Evolutionary conservation across 2,888 invertebrate genomes (phyloP).

Genomic region (Caenorhabditis auriculariae): DNA sequence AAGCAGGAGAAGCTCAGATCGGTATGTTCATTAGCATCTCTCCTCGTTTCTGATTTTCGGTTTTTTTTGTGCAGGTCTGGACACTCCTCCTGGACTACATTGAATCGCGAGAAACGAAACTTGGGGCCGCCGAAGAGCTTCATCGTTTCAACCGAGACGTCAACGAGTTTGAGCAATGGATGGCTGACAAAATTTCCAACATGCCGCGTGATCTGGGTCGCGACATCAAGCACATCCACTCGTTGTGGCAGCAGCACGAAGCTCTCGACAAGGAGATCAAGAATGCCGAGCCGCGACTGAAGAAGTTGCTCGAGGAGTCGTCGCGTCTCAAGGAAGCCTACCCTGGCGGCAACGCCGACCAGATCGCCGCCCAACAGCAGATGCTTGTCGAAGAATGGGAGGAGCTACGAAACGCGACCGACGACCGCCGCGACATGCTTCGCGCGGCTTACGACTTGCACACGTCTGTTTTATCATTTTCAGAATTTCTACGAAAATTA

Average conservation of each 20-base stretch:
- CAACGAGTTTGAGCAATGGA: slow-evolving; percentile 54
- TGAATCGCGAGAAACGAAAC: slow-evolving; percentile 80
- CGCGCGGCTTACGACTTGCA: slow-evolving; percentile 86
- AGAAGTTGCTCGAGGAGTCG: slow-evolving; percentile 88
- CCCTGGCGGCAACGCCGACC: slow-evolving; percentile 77
- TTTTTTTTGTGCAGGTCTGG: slow-evolving; percentile 70
- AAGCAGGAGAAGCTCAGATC: slow-evolving; percentile 63
- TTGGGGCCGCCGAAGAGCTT: slow-evolving; percentile 92
- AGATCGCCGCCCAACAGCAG: slow-evolving; percentile 83
- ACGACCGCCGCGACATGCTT: slow-evolving; percentile 78
- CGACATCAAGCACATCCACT: slow-evolving; percentile 79
- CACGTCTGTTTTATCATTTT: slow-evolving; percentile 66
- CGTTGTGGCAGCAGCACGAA: slow-evolving; percentile 83
- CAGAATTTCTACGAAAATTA: too few species aligned
- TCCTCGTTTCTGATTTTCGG: neutral
- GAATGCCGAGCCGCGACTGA: slow-evolving; percentile 77
- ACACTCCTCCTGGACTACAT: slow-evolving; percentile 83
- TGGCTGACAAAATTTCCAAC: slow-evolving; percentile 79
- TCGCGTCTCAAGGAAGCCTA: slow-evolving; percentile 74
- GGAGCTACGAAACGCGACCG: slow-evolving; percentile 79
- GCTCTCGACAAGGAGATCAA: slow-evolving; percentile 89
- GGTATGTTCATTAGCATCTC: slow-evolving; percentile 9
- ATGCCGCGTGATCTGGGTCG: slow-evolving; percentile 78
- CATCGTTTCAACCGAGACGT: slow-evolving; percentile 87
- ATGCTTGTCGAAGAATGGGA: slow-evolving; percentile 86